Evolutionary conservation across 2,888 invertebrate genomes (phyloP), one percentile per base, ranked within the genome.

Genomic region (Harpalus rubripes): DNA sequence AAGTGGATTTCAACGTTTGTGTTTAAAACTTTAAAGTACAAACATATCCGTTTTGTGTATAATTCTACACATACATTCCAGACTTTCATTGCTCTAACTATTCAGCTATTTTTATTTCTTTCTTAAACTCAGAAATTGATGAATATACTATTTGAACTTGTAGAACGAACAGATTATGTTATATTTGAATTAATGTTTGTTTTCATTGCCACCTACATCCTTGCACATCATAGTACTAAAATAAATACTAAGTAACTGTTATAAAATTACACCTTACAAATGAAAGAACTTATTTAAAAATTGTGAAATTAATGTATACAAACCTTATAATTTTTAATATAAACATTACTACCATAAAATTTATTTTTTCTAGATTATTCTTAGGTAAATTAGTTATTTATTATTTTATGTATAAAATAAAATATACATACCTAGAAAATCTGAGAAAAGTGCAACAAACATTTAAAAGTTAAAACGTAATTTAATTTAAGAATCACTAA

Each of bases 11-110:
- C 83, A 83, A 61, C 83, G 72, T 58, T 61, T 59, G 59, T 56
- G 72, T 72, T 72, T 83, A 59, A 58, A 76, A 83, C 39, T 72
- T 72, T 83, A 59, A 58, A 76, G 76, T 59, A 83, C 83, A 83
- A 83, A 83, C 83, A 61, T 22, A 68, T 82, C 72, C 82, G 72
- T 82, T 82, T 83, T 76, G 26, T 74, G 59, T 83, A 61, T 59
- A 83, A 74, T 16, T 74, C 44, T 83, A 7, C 59, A 39, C 12
- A 83, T 44, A 52, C 12, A 83, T 44, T 44, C 72, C 44, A 44
- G 44, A 0, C 10, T 74, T 44, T 74, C 44, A 44, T 5, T 58
- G 32, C 26, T 56, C 26, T 15, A 58, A 78, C 78, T 78, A 32
- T 52, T 52, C 44, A 52, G 2, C 44, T 52, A 10, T 12, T 12